Conservation (phyloP, 2,888 invertebrate genomes). For the Lasioglossum lativentre region DNA sequence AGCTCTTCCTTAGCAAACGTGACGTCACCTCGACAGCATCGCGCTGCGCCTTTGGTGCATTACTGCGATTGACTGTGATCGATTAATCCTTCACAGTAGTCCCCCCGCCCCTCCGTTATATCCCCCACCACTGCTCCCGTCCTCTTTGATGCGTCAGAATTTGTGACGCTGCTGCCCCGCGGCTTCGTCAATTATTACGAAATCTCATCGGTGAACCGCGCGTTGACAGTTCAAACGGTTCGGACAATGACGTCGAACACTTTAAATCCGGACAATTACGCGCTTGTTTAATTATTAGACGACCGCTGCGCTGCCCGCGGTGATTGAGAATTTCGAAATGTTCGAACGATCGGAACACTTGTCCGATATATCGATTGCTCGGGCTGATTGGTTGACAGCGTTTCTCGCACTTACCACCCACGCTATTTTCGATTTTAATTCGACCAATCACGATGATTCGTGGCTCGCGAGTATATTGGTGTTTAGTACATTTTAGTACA, state of each 20-base stretch:
- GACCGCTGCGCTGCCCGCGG: neutral
- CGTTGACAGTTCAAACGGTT: conserved; percentile 20
- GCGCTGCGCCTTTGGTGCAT: conserved; percentile 35
- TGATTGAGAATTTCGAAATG: conserved; percentile 12
- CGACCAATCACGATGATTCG: neutral
- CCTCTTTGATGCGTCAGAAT: conserved; percentile 43
- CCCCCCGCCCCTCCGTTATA: neutral
- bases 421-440: conserved; percentile 1
- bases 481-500: no score
- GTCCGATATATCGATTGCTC: neutral
- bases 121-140: neutral
- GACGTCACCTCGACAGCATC: conserved; percentile 35
- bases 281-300: conserved; percentile 40
- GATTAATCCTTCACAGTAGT: conserved; percentile 54
- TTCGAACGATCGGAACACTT: neutral
- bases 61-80: conserved; percentile 65
- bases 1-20: conserved; percentile 38
- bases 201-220: conserved; percentile 8
- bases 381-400: neutral
- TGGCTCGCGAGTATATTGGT: neutral
- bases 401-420: no score
- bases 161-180: conserved; percentile 8
- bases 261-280: conserved; percentile 46
- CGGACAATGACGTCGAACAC: conserved; percentile 29
- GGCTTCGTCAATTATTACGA: conserved; percentile 50